phyloP scores from a whole-genome alignment of 2,888 invertebrate species.

The Ptychoptera albimana region DNA sequence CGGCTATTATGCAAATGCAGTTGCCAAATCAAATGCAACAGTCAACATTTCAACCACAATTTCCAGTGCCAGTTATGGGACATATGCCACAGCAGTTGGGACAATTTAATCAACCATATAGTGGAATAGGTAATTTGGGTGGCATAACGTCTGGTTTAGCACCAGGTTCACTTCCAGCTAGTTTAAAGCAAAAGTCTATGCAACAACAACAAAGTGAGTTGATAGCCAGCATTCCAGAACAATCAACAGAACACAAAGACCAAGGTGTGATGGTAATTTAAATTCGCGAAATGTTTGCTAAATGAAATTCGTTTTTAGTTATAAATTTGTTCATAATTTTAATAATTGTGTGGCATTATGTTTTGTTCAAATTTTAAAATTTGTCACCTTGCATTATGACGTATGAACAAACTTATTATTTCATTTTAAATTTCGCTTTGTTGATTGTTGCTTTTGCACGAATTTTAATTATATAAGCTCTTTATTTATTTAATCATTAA shows the following conservation, averaged over 20 bases:
- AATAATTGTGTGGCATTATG: no score
- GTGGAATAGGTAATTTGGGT: constrained; percentile 29
- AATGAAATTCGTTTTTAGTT: no score
- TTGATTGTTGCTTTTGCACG: neutral
- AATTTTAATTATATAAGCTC: neutral
- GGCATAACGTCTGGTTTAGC: constrained; percentile 31
- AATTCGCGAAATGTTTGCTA: neutral
- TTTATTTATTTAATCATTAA: neutral
- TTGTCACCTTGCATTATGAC: no score
- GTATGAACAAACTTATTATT: neutral
- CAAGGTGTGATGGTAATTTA: constrained; percentile 33
- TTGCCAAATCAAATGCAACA: constrained; percentile 49
- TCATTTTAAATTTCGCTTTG: neutral
- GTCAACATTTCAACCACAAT: constrained; percentile 48
- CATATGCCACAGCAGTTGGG: constrained; percentile 36
- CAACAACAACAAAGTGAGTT: constrained; percentile 51
- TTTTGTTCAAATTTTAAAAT: no score
- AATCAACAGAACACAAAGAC: constrained; percentile 30
- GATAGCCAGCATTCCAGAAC: constrained; percentile 18
- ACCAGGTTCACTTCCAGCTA: constrained; percentile 29
- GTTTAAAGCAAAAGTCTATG: constrained; percentile 14
- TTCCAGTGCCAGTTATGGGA: constrained; percentile 55
- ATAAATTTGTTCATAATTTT: no score
- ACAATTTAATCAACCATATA: constrained; percentile 34
- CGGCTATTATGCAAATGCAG: constrained; percentile 90